Percentiles rank a stretch among this genome's conserved stretches.
Evolutionary conservation across 2,888 invertebrate genomes (phyloP).

Genomic region (Eupeodes latifasciatus): DNA sequence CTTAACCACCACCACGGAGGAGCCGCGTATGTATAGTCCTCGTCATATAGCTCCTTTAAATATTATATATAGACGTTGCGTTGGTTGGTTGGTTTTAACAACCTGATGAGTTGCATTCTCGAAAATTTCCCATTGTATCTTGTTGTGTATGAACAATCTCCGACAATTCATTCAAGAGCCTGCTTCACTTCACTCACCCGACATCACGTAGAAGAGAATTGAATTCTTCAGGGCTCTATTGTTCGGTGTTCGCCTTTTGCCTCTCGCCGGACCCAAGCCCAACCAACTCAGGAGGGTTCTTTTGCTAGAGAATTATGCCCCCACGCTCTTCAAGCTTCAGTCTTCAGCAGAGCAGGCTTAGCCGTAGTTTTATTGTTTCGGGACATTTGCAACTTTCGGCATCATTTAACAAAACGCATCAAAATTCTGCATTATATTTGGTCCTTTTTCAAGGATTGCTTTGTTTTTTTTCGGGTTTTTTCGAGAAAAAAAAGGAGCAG

Average conservation of each 20-base stretch:
- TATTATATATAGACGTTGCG: too few relatives aligned
- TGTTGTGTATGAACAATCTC: constrained; percentile 48
- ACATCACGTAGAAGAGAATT: neutral
- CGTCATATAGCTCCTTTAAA: neutral
- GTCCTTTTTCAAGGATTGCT: constrained; percentile 21
- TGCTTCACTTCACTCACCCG: constrained; percentile 30
- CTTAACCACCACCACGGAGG: neutral
- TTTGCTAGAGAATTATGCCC: neutral
- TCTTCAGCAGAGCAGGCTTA: neutral
- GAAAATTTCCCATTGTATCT: constrained; percentile 56
- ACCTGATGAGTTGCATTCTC: constrained; percentile 69
- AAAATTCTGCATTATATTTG: constrained; percentile 10
- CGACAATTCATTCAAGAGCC: constrained; percentile 45
- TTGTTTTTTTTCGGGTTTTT: constrained; percentile 11
- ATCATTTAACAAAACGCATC: constrained; percentile 65
- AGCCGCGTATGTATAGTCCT: neutral
- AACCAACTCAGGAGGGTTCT: constrained; percentile 18
- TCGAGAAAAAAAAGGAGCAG: constrained; percentile 36
- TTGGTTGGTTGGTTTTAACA: constrained; percentile 53
- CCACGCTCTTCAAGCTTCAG: constrained; percentile 28
- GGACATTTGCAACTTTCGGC: constrained; percentile 65
- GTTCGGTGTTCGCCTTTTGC: neutral
- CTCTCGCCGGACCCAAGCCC: neutral
- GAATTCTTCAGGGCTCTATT: constrained; percentile 34
- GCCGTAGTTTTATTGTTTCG: constrained; percentile 56